Conservation (phyloP, 2,888 invertebrate genomes). For the Microplitis deprimator region DNA sequence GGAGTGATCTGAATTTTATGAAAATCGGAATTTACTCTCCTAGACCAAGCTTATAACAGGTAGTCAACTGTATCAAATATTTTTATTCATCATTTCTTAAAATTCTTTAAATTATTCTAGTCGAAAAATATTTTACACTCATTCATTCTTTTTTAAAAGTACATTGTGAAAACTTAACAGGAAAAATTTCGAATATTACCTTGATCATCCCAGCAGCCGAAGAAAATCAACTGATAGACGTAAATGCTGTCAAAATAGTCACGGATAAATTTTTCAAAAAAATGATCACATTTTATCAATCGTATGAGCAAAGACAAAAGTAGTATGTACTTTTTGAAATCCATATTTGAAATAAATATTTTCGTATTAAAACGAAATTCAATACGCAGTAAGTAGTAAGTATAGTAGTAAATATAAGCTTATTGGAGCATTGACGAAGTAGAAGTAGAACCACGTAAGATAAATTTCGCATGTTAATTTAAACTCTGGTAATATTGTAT, state of each 20-base stretch:
- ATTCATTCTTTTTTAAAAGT: too few relatives aligned
- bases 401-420: not conserved
- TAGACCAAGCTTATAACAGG: too few relatives aligned
- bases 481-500: constrained; percentile 4
- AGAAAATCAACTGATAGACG: constrained; percentile 27
- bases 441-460: too few relatives aligned
- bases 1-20: too few relatives aligned
- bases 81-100: not conserved
- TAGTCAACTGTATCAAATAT: not conserved
- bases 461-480: not conserved
- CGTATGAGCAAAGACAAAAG: not conserved
- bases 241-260: constrained; percentile 14
- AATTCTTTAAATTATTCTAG: too few relatives aligned
- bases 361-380: too few relatives aligned
- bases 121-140: not conserved
- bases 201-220: constrained; percentile 23
- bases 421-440: not conserved
- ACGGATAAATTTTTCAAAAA: constrained; percentile 6
- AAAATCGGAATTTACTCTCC: too few relatives aligned
- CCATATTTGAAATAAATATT: too few relatives aligned
- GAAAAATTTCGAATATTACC: not conserved
- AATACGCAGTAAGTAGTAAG: too few relatives aligned
- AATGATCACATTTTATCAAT: not conserved
- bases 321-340: too few relatives aligned
- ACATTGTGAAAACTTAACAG: too few relatives aligned